Conservation (phyloP, 2,113 vertebrate species). For the Bostrychus sinensis region DNA sequence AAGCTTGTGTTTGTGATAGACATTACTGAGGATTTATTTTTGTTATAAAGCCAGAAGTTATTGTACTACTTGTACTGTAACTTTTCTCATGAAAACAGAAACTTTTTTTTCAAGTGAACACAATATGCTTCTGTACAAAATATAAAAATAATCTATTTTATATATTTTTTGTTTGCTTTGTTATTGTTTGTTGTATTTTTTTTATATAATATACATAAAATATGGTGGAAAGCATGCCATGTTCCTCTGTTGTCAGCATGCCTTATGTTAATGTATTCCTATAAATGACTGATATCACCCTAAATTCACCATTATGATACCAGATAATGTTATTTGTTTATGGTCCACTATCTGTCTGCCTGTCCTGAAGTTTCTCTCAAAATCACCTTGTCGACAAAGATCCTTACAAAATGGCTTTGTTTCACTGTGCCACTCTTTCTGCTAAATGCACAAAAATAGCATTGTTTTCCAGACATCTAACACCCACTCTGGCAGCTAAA, state of each 20-base stretch:
- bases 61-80: too few relatives aligned
- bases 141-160: too few relatives aligned
- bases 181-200: too few relatives aligned
- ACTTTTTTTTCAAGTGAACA: too few relatives aligned
- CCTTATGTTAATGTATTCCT: conserved; percentile 38
- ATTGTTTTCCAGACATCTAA: conserved; percentile 79
- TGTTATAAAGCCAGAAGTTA: too few relatives aligned
- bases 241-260: conserved; percentile 13
- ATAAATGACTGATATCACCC: conserved; percentile 48
- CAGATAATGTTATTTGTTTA: conserved; percentile 44
- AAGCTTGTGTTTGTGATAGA: too few relatives aligned
- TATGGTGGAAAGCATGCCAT: neutral
- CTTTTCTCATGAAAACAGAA: too few relatives aligned
- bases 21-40: too few relatives aligned
- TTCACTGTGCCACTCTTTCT: conserved; percentile 44
- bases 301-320: conserved; percentile 48
- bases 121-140: too few relatives aligned
- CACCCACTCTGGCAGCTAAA: conserved; percentile 65
- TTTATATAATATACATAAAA: too few relatives aligned
- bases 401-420: conserved; percentile 76
- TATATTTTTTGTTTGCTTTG: too few relatives aligned
- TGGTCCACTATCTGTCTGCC: conserved; percentile 18
- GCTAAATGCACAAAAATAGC: conserved; percentile 62
- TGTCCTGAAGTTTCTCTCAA: conserved; percentile 56
- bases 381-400: conserved; percentile 68